Percentiles rank a stretch among this genome's conserved stretches.
Conservation (phyloP, 2,888 invertebrate genomes). For the Drosophila putrida region DNA sequence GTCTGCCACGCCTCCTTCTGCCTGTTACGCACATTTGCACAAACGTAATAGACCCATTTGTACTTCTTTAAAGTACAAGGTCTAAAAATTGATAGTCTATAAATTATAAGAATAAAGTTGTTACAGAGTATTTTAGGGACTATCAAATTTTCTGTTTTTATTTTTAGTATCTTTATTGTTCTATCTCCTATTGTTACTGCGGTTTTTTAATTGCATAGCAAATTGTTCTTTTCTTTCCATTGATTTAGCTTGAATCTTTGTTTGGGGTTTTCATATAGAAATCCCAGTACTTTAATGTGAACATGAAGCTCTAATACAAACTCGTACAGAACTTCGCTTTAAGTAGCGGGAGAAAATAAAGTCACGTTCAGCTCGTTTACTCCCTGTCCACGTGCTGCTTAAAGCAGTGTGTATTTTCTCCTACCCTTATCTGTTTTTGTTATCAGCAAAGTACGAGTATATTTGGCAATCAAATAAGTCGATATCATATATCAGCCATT, state of each 20-base stretch:
- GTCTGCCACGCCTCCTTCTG: too few species aligned
- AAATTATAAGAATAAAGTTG: too few species aligned
- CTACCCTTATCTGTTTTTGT: slow-evolving; percentile 7
- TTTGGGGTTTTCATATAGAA: background rate
- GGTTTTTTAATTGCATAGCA: slow-evolving; percentile 13
- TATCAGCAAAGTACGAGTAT: slow-evolving; percentile 15
- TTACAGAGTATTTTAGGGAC: background rate
- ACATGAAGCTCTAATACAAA: slow-evolving; percentile 10
- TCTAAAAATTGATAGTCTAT: too few species aligned
- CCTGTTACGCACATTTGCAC: too few species aligned
- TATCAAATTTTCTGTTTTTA: slow-evolving; percentile 27
- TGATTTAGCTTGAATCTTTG: slow-evolving; percentile 11
- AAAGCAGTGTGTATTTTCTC: slow-evolving; percentile 4
- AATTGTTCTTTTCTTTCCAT: slow-evolving; percentile 20
- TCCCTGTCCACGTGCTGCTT: slow-evolving; percentile 9
- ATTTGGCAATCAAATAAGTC: slow-evolving; percentile 17
- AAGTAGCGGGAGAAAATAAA: slow-evolving; percentile 5
- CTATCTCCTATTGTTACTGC: slow-evolving; percentile 10
- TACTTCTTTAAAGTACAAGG: too few species aligned
- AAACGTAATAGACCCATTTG: too few species aligned
- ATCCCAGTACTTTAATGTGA: slow-evolving; percentile 2
- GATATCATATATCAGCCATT: slow-evolving; percentile 37
- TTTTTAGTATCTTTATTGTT: slow-evolving; percentile 25
- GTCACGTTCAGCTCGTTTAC: slow-evolving; percentile 29
- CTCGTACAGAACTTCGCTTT: background rate